These are phyloP conservation scores for Crocallis elinguaria DNA, from an alignment of 2,888 invertebrate genomes.

Conservation along the genomic window DNA sequence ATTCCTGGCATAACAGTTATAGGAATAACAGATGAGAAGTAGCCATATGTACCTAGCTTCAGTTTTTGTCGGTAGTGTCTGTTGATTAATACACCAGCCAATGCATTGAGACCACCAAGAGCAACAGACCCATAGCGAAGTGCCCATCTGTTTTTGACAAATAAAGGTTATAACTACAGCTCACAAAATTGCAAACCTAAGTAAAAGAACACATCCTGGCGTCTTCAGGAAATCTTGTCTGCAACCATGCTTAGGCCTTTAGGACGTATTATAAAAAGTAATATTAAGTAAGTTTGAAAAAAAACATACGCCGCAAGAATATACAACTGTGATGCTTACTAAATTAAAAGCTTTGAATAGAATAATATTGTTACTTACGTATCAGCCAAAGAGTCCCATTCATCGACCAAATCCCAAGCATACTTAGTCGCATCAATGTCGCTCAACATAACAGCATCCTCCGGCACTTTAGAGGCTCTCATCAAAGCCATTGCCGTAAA, in stretches of 20 bases:
- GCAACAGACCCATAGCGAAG: constrained; percentile 77
- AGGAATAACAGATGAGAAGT: constrained; percentile 85
- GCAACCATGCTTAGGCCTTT: too few relatives aligned
- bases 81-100: constrained; percentile 86
- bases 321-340: too few relatives aligned
- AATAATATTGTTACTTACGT: constrained; percentile 77
- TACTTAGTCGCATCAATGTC: constrained; percentile 85
- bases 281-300: too few relatives aligned
- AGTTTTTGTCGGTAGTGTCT: constrained; percentile 86
- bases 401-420: constrained; percentile 83
- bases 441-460: constrained; percentile 84
- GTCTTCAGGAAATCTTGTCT: too few relatives aligned
- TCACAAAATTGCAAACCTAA: too few relatives aligned
- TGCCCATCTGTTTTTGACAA: too few relatives aligned
- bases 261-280: too few relatives aligned
- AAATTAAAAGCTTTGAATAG: too few relatives aligned
- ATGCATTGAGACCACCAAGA: constrained; percentile 79
- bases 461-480: constrained; percentile 81
- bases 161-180: too few relatives aligned
- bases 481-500: constrained; percentile 82
- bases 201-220: too few relatives aligned
- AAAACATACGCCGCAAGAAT: too few relatives aligned
- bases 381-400: constrained; percentile 86
- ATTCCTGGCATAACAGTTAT: constrained; percentile 85
- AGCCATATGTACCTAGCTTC: constrained; percentile 85